Percentiles rank a stretch among this genome's conserved stretches.
phyloP scores from a whole-genome alignment of 2,797 vertebrate genomes.

The Spheniscus humboldti region DNA sequence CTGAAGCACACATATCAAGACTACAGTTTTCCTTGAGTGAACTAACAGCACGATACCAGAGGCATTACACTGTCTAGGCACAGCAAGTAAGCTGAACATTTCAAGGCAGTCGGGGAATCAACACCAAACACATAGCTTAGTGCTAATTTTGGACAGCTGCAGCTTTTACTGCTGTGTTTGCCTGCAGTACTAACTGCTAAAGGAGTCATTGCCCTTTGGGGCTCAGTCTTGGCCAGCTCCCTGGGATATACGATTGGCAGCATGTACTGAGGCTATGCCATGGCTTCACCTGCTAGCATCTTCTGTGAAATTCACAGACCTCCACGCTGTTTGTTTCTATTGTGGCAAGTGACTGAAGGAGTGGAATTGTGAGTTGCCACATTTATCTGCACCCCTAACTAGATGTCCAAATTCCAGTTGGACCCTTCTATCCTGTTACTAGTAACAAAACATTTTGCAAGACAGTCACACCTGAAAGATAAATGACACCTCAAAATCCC shows the following conservation, averaged over 20 bases:
- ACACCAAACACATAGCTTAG: neutral
- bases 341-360: neutral
- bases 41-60: neutral
- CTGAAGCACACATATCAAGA: neutral
- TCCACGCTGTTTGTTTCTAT: neutral
- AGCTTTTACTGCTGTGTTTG: neutral
- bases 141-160: neutral
- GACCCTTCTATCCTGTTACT: neutral
- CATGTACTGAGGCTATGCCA: neutral
- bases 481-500: neutral
- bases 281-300: neutral
- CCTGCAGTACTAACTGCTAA: neutral
- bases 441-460: neutral
- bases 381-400: neutral
- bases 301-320: neutral
- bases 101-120: neutral
- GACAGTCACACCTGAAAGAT: neutral
- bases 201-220: neutral
- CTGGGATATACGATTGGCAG: neutral
- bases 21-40: neutral
- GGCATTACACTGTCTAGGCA: neutral
- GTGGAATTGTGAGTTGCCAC: neutral
- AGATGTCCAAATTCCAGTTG: neutral
- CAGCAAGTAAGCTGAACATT: neutral
- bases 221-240: neutral